Conservation (phyloP, 2,888 invertebrate species). For the Pycnomerus fuliginosus region DNA sequence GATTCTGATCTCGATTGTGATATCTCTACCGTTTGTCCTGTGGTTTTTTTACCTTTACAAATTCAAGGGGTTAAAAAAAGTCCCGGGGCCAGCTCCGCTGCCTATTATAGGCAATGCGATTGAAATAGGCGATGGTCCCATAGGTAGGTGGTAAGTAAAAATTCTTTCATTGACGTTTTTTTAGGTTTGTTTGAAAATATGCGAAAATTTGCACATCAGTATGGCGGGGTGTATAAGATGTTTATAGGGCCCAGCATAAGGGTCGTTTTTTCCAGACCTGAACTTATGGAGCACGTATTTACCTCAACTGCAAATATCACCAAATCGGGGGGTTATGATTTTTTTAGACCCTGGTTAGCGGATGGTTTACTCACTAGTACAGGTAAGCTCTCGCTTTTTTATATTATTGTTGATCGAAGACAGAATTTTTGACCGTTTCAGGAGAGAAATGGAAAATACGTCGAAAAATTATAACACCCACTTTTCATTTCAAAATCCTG, state of each 20-base stretch:
- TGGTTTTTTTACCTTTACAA: too few relatives aligned
- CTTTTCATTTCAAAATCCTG: conserved; percentile 26
- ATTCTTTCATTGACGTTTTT: background rate
- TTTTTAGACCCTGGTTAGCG: background rate
- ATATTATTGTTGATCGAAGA: background rate
- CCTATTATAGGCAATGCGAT: background rate
- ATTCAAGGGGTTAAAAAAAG: background rate
- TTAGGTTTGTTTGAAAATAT: background rate
- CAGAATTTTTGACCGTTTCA: conserved; percentile 1
- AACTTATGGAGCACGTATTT: background rate
- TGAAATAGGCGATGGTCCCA: background rate
- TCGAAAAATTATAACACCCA: conserved; percentile 27
- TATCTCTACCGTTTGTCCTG: too few relatives aligned
- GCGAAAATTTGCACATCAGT: background rate
- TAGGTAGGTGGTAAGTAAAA: background rate
- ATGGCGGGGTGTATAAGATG: background rate
- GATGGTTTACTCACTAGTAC: background rate
- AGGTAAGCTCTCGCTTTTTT: background rate
- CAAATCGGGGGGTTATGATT: background rate
- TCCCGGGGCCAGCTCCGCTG: background rate
- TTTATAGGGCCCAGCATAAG: background rate
- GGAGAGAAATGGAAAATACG: conserved; percentile 25
- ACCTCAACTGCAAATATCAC: background rate
- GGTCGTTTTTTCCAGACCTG: background rate
- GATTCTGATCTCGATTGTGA: too few relatives aligned